These are phyloP conservation scores for Drosophila sproati DNA, from an alignment of 1,140 invertebrate genomes.

Conservation along the genomic window DNA sequence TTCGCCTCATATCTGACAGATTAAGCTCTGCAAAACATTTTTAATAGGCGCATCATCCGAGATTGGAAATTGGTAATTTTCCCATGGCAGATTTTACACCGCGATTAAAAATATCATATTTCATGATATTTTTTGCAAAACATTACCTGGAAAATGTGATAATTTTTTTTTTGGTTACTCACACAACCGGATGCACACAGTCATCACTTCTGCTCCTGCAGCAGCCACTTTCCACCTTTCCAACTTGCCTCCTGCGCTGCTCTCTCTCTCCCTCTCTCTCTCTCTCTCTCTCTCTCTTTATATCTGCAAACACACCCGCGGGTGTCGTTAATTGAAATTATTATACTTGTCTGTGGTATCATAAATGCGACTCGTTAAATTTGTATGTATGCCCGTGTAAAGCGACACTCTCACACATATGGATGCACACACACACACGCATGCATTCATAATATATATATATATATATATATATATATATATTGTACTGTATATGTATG, in stretches of 20 bases:
- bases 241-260: slow-evolving; percentile 5
- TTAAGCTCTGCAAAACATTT: background rate
- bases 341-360: slow-evolving; percentile 83
- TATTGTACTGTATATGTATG: slow-evolving; percentile 27
- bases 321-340: slow-evolving; percentile 83
- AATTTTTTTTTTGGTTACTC: background rate
- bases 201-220: slow-evolving; percentile 14
- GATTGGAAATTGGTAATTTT: background rate
- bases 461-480: background rate
- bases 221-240: background rate
- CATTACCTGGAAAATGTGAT: background rate
- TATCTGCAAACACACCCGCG: slow-evolving; percentile 69
- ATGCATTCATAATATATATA: slow-evolving; percentile 15
- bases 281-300: background rate
- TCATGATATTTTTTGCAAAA: slow-evolving; percentile 1
- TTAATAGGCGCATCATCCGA: background rate
- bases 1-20: no score
- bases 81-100: background rate
- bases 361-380: slow-evolving; percentile 83
- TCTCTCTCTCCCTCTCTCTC: background rate
- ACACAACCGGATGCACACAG: slow-evolving; percentile 9
- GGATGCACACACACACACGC: slow-evolving; percentile 33
- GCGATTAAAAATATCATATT: background rate
- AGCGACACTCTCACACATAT: slow-evolving; percentile 54
- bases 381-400: slow-evolving; percentile 75